Conservation (phyloP, 35 echinoderm and acorn worm species). For the Lytechinus variegatus region DNA sequence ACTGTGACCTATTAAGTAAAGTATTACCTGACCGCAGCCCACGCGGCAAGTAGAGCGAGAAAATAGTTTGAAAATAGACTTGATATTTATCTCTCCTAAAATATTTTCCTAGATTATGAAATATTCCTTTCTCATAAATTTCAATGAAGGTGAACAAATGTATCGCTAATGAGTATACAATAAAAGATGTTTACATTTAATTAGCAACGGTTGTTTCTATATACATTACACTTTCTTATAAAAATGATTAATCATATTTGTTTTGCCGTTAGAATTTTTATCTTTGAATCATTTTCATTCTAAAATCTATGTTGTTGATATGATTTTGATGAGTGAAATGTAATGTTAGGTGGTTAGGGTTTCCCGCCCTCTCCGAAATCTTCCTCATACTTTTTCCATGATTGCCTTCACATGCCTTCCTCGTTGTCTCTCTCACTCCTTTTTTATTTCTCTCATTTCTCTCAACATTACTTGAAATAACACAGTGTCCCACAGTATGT, state of each 20-base stretch:
- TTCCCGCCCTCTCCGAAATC: no score
- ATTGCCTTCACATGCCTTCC: no score
- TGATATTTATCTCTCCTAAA: not conserved
- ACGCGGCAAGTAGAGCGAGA: not conserved
- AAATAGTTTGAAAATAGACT: not conserved
- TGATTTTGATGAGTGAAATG: not conserved
- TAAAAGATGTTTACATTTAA: not conserved
- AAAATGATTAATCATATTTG: not conserved
- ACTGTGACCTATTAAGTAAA: not conserved
- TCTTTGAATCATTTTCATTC: not conserved
- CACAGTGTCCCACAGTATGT: no score
- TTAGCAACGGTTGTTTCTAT: not conserved
- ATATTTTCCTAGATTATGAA: not conserved
- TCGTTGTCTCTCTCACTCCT: no score
- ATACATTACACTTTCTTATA: not conserved
- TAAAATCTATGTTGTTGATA: not conserved
- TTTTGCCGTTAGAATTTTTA: not conserved
- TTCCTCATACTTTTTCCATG: no score
- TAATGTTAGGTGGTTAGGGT: no score
- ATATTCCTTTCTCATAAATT: not conserved
- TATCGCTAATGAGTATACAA: not conserved
- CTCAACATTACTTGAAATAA: no score
- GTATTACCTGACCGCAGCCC: not conserved
- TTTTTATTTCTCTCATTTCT: no score
- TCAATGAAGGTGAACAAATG: not conserved